Evolutionary conservation across 37 sponge, comb jelly and placozoan genomes (phyloP).

Genomic region (Oscarella lobularis): DNA sequence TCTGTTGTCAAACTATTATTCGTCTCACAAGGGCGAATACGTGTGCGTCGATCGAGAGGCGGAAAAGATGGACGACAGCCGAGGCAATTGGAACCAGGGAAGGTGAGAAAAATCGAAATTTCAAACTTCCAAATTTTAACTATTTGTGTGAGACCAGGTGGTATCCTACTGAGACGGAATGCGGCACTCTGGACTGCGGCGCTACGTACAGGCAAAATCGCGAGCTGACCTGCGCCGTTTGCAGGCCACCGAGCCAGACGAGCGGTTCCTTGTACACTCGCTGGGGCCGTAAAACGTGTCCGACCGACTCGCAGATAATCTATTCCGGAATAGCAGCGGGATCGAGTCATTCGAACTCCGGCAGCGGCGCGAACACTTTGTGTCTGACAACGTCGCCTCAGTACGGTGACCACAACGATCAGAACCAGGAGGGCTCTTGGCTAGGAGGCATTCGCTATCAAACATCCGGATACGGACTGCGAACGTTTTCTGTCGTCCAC

Average conservation of each 20-base stretch:
- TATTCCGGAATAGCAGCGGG: not conserved
- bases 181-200: not conserved
- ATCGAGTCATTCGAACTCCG: not conserved
- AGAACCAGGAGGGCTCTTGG: not conserved
- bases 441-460: not conserved
- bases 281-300: slow-evolving; percentile 1
- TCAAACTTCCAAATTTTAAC: no score
- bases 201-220: not conserved
- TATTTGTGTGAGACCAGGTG: no score
- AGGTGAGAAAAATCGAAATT: no score
- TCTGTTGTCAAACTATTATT: slow-evolving; percentile 3
- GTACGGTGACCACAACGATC: not conserved
- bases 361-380: not conserved
- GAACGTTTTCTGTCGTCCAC: not conserved
- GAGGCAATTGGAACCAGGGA: slow-evolving; percentile 1
- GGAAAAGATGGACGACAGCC: not conserved
- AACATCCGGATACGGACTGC: not conserved
- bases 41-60: slow-evolving; percentile 13
- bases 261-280: not conserved
- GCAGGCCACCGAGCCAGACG: not conserved
- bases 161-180: not conserved
- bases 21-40: not conserved
- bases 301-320: not conserved
- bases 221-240: not conserved
- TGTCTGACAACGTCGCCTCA: not conserved